Evolutionary conservation across 1,140 invertebrate species (phyloP), one percentile per base, ranked within the genome.

Genomic region (Nasonia giraulti): DNA sequence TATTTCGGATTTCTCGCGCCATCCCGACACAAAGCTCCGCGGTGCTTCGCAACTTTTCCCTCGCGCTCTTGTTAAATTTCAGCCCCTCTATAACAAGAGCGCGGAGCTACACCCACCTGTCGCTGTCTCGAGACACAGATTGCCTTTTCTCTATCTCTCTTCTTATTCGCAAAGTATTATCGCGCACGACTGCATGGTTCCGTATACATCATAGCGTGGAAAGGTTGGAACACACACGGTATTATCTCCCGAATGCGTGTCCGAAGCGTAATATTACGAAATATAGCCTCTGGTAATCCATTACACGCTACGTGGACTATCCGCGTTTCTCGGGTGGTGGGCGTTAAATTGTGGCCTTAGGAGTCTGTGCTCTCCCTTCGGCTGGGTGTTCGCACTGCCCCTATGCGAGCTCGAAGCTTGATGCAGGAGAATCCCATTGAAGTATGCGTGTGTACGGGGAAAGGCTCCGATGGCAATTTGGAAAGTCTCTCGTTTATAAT

Each of bases 281-380:
- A 62, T 62, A 62, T 62, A 62, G 55, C 55, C 55, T 62, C n/a
- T n/a, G 55, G 55, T 62, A 62, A 62, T 62, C 55, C 55, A 62
- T 62, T 62, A 62, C 55, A n/a, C 40, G 10, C 6, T 7, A n/a
- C 20, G 7, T n/a, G 55, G 55, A 62, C 55, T 62, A 50, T 62
- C 17, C 55, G 55, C 55, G 55, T 6, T 62, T n/a, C 17, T n/a
- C 17, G 6, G 12, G 44, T 10, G 12, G 14, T 62, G 20, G 55
- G 55, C 55, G 55, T 62, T 62, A 62, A 62, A 62, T 62, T 62
- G 55, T n/a, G 20, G 20, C 55, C 55, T 44, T 44, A 44, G 40
- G 0, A 62, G 55, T 7, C 55, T 62, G 20, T 62, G 17, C 6
- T n/a, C 20, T 62, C 55, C 17, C 55, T 20, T 17, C 20, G 17